A percentile compares a stretch with the other conserved stretches of the same genome.
phyloP scores from a whole-genome alignment of 2,797 vertebrate genomes.

The Cuculus canorus region DNA sequence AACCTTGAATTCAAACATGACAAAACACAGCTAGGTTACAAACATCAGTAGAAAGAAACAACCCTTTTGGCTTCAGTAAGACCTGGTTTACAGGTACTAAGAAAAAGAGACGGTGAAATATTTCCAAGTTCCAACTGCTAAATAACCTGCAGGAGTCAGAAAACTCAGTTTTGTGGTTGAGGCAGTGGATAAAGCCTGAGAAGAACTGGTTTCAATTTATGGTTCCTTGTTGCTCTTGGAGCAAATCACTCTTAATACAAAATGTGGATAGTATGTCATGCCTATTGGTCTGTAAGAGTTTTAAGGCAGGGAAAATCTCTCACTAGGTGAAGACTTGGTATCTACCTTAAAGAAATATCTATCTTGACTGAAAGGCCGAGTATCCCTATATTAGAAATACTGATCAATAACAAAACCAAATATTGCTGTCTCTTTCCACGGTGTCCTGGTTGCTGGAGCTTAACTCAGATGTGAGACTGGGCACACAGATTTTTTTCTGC shows the following conservation, averaged over 20 bases:
- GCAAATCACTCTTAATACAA: conserved; percentile 49
- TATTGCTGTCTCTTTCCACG: not conserved
- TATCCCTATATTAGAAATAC: conserved; percentile 19
- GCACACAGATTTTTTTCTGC: not conserved
- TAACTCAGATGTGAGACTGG: not conserved
- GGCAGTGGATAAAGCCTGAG: not conserved
- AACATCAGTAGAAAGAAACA: not conserved
- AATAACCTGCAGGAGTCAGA: conserved; percentile 23
- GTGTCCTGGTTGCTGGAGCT: not conserved
- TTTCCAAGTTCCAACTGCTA: conserved; percentile 25
- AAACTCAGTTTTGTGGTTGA: conserved; percentile 11
- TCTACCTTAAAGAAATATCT: conserved; percentile 17
- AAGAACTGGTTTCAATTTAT: conserved; percentile 31
- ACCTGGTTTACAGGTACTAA: not conserved
- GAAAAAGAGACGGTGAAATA: conserved; percentile 12
- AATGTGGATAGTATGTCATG: conserved; percentile 33
- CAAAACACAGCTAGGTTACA: not conserved
- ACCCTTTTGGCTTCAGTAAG: not conserved
- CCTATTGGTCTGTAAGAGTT: conserved; percentile 31
- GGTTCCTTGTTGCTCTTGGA: not conserved
- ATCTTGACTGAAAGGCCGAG: not conserved
- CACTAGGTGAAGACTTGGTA: not conserved
- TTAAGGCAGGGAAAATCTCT: conserved; percentile 21
- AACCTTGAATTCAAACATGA: not conserved
- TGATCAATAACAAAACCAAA: conserved; percentile 42